Conservation (phyloP, 2,888 invertebrate species). For the Luperina testacea region DNA sequence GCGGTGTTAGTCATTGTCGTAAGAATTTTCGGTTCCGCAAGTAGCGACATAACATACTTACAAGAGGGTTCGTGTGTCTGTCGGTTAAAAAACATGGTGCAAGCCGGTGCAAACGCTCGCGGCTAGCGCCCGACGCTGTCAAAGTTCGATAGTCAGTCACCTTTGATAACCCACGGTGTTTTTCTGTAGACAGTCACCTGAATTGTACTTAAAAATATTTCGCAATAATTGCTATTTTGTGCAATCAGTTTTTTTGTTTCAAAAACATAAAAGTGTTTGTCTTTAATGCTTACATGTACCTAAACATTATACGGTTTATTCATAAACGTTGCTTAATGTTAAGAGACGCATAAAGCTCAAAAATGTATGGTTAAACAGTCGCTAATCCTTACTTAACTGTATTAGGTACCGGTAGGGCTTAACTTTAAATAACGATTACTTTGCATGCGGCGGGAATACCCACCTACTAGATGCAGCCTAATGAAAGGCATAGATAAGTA, state of each 20-base stretch:
- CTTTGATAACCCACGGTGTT: not conserved
- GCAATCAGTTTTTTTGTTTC: not conserved
- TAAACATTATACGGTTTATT: not conserved
- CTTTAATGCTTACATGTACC: too few species aligned
- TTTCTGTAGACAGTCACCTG: not conserved
- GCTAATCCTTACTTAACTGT: not conserved
- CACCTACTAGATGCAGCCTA: too few species aligned
- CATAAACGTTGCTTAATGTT: not conserved
- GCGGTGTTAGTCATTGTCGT: too few species aligned
- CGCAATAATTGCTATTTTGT: conserved; percentile 3
- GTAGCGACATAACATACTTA: too few species aligned
- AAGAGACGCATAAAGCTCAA: not conserved
- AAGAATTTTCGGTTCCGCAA: too few species aligned
- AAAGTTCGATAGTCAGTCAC: not conserved
- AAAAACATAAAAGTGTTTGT: too few species aligned
- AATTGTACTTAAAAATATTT: not conserved
- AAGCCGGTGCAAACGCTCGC: conserved; percentile 8
- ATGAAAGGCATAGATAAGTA: too few species aligned
- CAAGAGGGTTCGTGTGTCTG: not conserved
- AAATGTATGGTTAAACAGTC: not conserved
- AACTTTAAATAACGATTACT: not conserved
- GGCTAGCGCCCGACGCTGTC: not conserved
- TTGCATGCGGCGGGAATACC: too few species aligned
- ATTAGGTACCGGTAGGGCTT: not conserved
- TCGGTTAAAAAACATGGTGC: conserved; percentile 36